These are phyloP conservation scores for Elgonia sp. DNA, from an alignment of 2,888 invertebrate species.

Conservation along the genomic window DNA sequence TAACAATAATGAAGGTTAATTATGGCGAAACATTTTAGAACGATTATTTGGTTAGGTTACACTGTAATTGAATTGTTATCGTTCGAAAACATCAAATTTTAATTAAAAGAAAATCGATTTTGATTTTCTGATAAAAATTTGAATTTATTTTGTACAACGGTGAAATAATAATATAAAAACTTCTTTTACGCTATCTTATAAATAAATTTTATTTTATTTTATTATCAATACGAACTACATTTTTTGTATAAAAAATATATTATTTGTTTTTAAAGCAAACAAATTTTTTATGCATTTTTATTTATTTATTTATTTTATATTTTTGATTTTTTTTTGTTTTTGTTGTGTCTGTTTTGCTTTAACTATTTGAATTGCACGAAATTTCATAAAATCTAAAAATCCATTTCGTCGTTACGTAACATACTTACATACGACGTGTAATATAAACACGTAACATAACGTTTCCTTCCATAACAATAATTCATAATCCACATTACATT, in stretches of 20 bases:
- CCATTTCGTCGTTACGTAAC: not conserved
- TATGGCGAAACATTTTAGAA: slow-evolving; percentile 41
- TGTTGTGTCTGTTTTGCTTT: too few relatives aligned
- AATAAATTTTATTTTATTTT: too few relatives aligned
- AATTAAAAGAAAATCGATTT: not conserved
- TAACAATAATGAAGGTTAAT: slow-evolving; percentile 61
- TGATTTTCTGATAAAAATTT: too few relatives aligned
- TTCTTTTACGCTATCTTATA: too few relatives aligned
- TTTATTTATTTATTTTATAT: too few relatives aligned
- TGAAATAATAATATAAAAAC: too few relatives aligned
- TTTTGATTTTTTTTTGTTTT: too few relatives aligned
- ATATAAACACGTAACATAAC: slow-evolving; percentile 33
- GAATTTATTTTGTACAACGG: too few relatives aligned
- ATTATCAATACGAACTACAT: too few relatives aligned
- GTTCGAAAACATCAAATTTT: not conserved
- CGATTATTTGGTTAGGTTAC: not conserved
- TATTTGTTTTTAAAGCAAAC: too few relatives aligned
- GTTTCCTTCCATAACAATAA: slow-evolving; percentile 23
- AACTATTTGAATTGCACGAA: not conserved
- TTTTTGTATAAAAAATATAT: too few relatives aligned
- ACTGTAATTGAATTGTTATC: slow-evolving; percentile 23
- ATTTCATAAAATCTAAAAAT: slow-evolving; percentile 11
- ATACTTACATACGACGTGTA: not conserved
- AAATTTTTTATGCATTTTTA: too few relatives aligned
- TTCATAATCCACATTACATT: slow-evolving; percentile 37